Evolutionary conservation across 2,113 vertebrate species (phyloP).

Genomic region (Odontesthes bonariensis): DNA sequence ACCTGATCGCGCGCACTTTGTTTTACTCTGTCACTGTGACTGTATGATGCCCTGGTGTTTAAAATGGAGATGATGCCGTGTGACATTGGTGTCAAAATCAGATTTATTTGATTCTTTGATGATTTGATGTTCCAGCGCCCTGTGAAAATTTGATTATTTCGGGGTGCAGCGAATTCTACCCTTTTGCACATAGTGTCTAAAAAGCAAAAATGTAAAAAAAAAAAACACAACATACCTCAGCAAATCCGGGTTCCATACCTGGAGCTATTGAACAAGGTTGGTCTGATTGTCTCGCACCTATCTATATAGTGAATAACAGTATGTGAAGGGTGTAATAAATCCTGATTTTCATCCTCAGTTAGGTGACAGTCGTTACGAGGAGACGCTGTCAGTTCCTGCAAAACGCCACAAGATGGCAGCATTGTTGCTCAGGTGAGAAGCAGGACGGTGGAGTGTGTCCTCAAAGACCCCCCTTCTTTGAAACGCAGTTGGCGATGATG

Average conservation of each 20-base stretch:
- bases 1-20: no score
- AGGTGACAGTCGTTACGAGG: not conserved
- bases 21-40: no score
- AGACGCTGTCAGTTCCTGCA: not conserved
- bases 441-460: constrained; percentile 28
- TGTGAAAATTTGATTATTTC: no score
- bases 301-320: not conserved
- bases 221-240: no score
- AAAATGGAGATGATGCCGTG: no score
- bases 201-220: no score
- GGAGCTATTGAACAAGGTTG: not conserved
- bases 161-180: no score
- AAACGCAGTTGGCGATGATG: not conserved
- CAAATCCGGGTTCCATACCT: not conserved
- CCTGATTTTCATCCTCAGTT: constrained; percentile 31
- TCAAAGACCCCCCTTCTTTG: not conserved
- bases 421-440: constrained; percentile 28
- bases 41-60: no score
- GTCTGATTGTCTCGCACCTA: not conserved
- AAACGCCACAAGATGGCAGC: constrained; percentile 53
- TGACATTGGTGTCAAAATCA: no score
- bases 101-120: no score
- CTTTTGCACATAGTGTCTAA: no score
- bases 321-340: not conserved
- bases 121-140: no score